phyloP scores from a whole-genome alignment of 2,888 invertebrate genomes.

The Caenorhabditis wallacei region DNA sequence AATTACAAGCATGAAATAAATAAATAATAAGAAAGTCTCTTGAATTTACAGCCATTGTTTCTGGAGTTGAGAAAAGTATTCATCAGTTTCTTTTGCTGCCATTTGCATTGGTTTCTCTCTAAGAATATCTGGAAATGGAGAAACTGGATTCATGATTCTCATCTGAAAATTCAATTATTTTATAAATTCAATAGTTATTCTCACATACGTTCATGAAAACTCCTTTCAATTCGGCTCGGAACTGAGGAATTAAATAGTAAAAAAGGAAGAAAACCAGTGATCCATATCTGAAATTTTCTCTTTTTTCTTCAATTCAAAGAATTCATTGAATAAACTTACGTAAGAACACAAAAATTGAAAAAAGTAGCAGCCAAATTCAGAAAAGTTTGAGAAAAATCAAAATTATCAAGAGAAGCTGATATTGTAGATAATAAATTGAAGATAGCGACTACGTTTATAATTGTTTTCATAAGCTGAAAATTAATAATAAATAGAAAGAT shows the following conservation, averaged over 20 bases:
- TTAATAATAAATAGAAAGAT: background rate
- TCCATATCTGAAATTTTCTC: conserved; percentile 55
- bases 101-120: conserved; percentile 48
- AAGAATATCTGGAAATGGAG: conserved; percentile 21
- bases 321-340: conserved; percentile 35
- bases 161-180: conserved; percentile 7
- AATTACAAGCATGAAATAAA: background rate
- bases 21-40: conserved; percentile 1
- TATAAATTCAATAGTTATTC: background rate
- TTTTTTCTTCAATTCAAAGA: background rate
- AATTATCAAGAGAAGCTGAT: conserved; percentile 63
- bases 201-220: conserved; percentile 33
- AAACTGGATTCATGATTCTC: conserved; percentile 48
- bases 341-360: conserved; percentile 62
- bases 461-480: conserved; percentile 63
- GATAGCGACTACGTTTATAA: conserved; percentile 59
- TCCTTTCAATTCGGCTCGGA: conserved; percentile 28
- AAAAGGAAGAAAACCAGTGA: conserved; percentile 51
- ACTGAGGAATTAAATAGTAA: conserved; percentile 53
- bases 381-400: conserved; percentile 36
- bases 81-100: conserved; percentile 52
- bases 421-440: conserved; percentile 64
- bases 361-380: conserved; percentile 59
- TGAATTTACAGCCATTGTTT: conserved; percentile 53
- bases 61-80: conserved; percentile 60